A percentile compares a stretch with the other conserved stretches of the same genome.
Evolutionary conservation across 53 echinoderm and acorn worm species (phyloP).

Genomic region (Glandiceps talaboti): DNA sequence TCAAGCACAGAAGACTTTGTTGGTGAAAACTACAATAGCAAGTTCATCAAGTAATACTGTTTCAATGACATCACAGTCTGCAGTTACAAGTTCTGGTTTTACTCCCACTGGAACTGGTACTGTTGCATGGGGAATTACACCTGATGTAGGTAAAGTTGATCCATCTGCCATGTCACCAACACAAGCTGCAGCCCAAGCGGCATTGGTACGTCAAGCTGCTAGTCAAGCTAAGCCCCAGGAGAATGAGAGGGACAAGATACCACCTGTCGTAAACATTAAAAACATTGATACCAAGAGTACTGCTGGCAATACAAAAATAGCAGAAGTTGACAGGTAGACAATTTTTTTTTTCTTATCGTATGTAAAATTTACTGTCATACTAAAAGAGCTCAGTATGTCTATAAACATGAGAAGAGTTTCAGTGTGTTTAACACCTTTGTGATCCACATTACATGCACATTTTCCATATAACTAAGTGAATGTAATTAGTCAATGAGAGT

Average conservation of each 20-base stretch:
- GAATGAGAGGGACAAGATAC: conserved; percentile 23
- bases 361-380: no score
- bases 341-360: no score
- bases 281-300: conserved; percentile 62
- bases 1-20: not conserved
- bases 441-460: no score
- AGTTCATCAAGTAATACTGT: not conserved
- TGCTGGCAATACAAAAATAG: not conserved
- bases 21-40: not conserved
- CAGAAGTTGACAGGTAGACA: not conserved
- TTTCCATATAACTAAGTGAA: no score
- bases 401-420: no score
- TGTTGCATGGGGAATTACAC: conserved; percentile 55
- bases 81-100: conserved; percentile 46
- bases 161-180: conserved; percentile 20
- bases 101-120: conserved; percentile 60
- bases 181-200: conserved; percentile 40
- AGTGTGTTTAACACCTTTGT: no score
- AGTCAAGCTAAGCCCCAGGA: conserved; percentile 2
- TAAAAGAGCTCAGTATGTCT: no score
- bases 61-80: not conserved
- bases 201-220: conserved; percentile 25
- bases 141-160: not conserved
- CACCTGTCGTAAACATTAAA: conserved; percentile 86
- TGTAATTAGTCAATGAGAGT: no score